A percentile compares a stretch with the other conserved stretches of the same genome.
phyloP scores from a whole-genome alignment of 2,113 vertebrate species.

The Pantherophis guttatus region DNA sequence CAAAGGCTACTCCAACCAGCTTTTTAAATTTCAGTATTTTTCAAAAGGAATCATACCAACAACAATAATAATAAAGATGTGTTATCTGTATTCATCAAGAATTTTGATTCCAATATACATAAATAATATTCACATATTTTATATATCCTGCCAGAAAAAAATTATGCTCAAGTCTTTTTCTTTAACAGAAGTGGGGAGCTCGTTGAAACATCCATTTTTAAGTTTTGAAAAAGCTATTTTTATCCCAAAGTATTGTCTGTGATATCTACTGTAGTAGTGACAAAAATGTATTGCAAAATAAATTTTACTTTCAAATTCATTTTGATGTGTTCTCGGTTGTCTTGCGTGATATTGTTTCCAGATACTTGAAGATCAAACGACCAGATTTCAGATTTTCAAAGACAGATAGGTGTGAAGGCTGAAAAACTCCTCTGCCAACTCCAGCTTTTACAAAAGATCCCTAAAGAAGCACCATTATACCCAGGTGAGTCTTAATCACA shows the following conservation, averaged over 20 bases:
- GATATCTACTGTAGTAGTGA: neutral
- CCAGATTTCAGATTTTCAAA: neutral
- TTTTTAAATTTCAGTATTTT: neutral
- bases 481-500: slow-evolving; percentile 4
- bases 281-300: slow-evolving; percentile 4
- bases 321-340: neutral
- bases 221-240: neutral
- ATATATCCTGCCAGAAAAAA: neutral
- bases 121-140: slow-evolving; percentile 7
- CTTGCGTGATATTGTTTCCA: neutral
- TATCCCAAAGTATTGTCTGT: neutral
- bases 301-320: neutral
- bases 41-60: neutral
- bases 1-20: neutral
- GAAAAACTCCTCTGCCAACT: neutral
- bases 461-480: neutral
- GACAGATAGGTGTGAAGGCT: neutral
- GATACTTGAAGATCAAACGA: neutral
- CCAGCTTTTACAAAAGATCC: neutral
- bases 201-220: neutral
- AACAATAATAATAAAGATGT: slow-evolving; percentile 10
- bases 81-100: neutral
- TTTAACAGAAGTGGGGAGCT: neutral
- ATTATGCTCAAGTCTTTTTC: neutral
- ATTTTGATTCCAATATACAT: slow-evolving; percentile 3